These are phyloP conservation scores for Pelosia muscerda DNA, from an alignment of 2,888 invertebrate genomes.

Conservation along the genomic window DNA sequence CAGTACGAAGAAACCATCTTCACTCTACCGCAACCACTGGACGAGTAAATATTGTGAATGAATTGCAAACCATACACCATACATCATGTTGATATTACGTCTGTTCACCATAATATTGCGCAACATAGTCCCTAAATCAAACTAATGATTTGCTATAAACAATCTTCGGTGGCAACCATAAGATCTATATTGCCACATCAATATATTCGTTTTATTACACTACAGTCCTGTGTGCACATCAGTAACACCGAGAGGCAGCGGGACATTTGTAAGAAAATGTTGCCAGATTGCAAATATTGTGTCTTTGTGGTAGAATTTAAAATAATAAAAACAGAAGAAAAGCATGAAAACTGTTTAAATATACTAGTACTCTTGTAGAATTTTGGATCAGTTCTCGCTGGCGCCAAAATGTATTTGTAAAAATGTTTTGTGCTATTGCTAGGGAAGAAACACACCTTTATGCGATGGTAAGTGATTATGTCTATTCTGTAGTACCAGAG, in stretches of 20 bases:
- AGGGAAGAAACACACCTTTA: too few relatives aligned
- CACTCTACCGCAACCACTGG: not conserved
- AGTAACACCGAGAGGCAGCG: conserved; percentile 16
- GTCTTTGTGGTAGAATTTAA: conserved; percentile 19
- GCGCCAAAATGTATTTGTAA: too few relatives aligned
- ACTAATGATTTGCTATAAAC: not conserved
- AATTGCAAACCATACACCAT: not conserved
- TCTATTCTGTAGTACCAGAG: too few relatives aligned
- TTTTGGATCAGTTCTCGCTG: too few relatives aligned
- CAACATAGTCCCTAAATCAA: conserved; percentile 6
- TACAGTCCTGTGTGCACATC: conserved; percentile 11
- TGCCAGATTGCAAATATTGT: conserved; percentile 20
- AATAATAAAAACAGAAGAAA: too few relatives aligned
- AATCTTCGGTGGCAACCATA: accelerated
- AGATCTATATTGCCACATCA: conserved; percentile 17
- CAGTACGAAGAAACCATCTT: not conserved
- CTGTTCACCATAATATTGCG: not conserved
- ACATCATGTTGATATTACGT: not conserved
- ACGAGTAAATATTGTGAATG: not conserved
- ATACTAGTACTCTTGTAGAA: too few relatives aligned
- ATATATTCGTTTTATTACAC: conserved; percentile 10
- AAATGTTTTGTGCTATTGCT: too few relatives aligned
- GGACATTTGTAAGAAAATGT: conserved; percentile 30
- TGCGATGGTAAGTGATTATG: too few relatives aligned
- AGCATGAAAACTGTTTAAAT: too few relatives aligned